phyloP scores from a whole-genome alignment of 2,888 invertebrate species.

The Theodoxus fluviatilis region DNA sequence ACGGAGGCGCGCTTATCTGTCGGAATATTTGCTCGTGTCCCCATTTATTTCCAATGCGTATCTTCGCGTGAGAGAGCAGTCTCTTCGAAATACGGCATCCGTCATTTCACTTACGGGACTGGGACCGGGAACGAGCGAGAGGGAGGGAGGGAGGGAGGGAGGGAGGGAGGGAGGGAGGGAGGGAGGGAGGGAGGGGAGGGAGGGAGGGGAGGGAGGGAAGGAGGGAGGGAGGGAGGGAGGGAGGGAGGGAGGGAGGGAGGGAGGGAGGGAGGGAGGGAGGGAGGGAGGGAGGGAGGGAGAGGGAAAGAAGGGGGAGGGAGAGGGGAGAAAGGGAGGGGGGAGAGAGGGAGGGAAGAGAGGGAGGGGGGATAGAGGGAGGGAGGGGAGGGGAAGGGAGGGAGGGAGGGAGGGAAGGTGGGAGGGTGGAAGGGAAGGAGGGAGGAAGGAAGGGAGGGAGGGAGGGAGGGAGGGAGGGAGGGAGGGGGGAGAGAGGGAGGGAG shows the following conservation, averaged over 20 bases:
- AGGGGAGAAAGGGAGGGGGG: neutral
- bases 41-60: neutral
- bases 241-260: conserved; percentile 14
- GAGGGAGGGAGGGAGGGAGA: neutral
- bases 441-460: neutral
- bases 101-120: conserved; percentile 14
- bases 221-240: neutral
- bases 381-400: conserved; percentile 19
- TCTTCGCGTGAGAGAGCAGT: neutral
- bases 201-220: neutral
- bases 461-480: neutral
- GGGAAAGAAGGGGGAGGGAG: neutral
- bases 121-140: neutral
- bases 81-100: conserved; percentile 18
- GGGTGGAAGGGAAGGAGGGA: neutral
- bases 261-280: conserved; percentile 8
- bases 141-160: neutral
- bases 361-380: conserved; percentile 1
- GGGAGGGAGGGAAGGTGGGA: neutral
- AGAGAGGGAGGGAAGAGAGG: neutral
- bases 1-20: too few relatives aligned
- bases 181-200: neutral
- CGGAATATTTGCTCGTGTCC: too few relatives aligned
- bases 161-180: neutral
- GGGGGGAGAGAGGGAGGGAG: neutral